These are phyloP conservation scores for Drosophila auraria DNA, from an alignment of 1,140 invertebrate genomes.

Conservation along the genomic window DNA sequence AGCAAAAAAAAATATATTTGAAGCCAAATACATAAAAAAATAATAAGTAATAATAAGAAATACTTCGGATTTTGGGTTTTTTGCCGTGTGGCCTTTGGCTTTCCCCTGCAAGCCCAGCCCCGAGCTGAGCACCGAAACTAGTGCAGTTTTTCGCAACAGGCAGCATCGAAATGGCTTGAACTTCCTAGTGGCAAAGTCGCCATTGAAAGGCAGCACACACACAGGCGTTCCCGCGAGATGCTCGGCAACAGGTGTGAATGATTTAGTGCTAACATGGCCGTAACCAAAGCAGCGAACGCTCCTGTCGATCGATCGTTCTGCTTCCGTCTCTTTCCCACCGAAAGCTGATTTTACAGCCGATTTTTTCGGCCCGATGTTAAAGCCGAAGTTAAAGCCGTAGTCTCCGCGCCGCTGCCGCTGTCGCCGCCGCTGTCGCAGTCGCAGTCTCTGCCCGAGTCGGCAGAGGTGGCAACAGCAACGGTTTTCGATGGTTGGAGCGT, in stretches of 20 bases:
- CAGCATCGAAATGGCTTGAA: constrained; percentile 38
- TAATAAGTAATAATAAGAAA: neutral
- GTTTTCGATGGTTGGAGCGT: constrained; percentile 80
- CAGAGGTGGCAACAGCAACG: constrained; percentile 59
- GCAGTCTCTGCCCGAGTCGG: constrained; percentile 5
- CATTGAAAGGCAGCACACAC: constrained; percentile 62
- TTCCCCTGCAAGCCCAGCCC: constrained; percentile 3
- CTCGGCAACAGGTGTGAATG: constrained; percentile 68
- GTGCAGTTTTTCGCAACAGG: constrained; percentile 34
- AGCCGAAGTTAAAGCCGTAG: constrained; percentile 9
- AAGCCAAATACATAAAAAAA: neutral
- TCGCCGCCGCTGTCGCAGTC: constrained; percentile 10
- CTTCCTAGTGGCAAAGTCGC: constrained; percentile 63
- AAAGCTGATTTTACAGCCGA: constrained; percentile 1
- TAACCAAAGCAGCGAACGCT: constrained; percentile 56
- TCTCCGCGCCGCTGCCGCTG: neutral
- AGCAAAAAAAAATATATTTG: neutral
- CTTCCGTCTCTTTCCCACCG: constrained; percentile 17
- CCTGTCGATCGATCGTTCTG: constrained; percentile 43
- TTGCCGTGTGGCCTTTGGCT: constrained; percentile 3
- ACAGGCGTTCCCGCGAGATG: neutral
- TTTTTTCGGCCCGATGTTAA: constrained; percentile 5
- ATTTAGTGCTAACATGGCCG: constrained; percentile 77
- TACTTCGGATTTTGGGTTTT: neutral
- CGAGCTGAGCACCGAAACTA: constrained; percentile 21